Evolutionary conservation across 2,797 vertebrate genomes (phyloP).

Genomic region (Varecia variegata): DNA sequence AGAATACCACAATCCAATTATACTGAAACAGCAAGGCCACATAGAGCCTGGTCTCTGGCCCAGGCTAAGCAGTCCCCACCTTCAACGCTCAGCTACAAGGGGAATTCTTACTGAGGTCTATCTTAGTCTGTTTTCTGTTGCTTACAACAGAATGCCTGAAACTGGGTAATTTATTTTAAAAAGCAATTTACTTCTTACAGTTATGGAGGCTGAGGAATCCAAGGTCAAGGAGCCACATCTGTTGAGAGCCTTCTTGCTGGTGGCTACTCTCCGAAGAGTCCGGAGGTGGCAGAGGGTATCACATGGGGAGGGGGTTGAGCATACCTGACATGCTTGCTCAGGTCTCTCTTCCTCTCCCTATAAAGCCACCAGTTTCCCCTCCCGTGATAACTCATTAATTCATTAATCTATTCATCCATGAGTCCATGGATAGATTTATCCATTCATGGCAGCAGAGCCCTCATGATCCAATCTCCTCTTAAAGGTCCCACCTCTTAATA

Average conservation of each 20-base stretch:
- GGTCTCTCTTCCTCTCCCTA: neutral
- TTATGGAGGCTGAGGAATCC: neutral
- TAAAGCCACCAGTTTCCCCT: neutral
- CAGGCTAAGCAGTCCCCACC: neutral
- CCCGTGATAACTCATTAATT: neutral
- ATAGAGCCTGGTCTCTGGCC: accelerated
- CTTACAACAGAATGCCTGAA: neutral
- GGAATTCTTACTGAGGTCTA: neutral
- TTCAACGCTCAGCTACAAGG: neutral
- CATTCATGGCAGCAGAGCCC: neutral
- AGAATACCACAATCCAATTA: neutral
- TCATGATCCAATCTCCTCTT: neutral
- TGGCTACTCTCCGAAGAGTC: neutral
- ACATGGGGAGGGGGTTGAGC: neutral
- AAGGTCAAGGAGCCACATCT: too few relatives aligned
- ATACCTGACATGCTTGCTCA: neutral
- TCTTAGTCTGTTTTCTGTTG: neutral
- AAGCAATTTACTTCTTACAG: neutral
- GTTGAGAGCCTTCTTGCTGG: too few relatives aligned
- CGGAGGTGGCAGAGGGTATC: neutral
- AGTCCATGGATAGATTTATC: neutral
- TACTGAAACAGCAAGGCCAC: neutral
- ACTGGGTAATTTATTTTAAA: neutral
- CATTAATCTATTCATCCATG: neutral
- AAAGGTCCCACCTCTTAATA: neutral